Conservation (phyloP, 2,797 vertebrate genomes). For the Sebastes glaucus region DNA sequence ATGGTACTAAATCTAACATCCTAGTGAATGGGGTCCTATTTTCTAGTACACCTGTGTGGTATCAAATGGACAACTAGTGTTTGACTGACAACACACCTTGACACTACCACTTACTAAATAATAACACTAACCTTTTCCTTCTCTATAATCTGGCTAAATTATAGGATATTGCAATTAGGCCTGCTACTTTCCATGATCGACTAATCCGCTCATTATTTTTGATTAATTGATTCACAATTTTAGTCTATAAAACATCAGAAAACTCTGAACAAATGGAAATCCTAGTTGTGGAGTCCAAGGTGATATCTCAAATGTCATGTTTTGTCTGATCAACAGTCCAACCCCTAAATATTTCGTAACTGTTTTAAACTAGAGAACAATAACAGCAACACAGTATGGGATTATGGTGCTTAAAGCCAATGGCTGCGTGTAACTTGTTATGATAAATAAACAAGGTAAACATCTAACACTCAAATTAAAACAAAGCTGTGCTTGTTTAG, state of each 20-base stretch:
- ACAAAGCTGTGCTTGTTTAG: neutral
- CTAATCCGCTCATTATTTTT: neutral
- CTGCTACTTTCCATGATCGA: neutral
- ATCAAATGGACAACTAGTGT: too few relatives aligned
- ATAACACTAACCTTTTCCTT: neutral
- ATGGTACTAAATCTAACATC: neutral
- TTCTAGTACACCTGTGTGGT: too few relatives aligned
- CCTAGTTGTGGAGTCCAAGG: fast-evolving
- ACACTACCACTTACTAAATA: neutral
- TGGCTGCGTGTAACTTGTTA: neutral
- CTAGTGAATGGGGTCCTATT: too few relatives aligned
- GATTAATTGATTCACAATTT: neutral
- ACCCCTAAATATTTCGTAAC: neutral
- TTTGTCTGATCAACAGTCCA: neutral
- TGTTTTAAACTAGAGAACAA: neutral
- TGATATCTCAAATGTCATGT: neutral
- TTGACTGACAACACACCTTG: neutral
- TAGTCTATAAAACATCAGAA: neutral
- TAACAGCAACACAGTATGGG: neutral
- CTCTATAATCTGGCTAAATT: neutral
- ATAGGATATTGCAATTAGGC: neutral
- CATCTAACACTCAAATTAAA: neutral
- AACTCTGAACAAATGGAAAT: neutral
- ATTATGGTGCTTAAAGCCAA: neutral
- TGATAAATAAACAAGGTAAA: neutral